A percentile compares a stretch with the other conserved stretches of the same genome.
These are phyloP conservation scores for Branchinecta sandiegonensis DNA, from an alignment of 2,888 invertebrate genomes.

Conservation along the genomic window DNA sequence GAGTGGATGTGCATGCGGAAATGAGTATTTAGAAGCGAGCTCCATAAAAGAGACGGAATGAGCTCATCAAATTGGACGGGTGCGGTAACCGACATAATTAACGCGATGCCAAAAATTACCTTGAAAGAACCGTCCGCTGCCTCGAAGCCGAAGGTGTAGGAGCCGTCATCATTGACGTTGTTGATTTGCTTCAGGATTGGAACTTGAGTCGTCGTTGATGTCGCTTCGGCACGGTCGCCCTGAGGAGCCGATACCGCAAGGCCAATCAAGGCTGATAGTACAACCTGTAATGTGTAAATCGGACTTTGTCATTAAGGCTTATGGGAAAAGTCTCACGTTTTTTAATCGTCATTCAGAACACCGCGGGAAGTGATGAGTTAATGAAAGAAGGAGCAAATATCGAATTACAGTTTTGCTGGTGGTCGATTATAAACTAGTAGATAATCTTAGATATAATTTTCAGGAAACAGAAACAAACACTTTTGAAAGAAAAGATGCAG, in stretches of 20 bases:
- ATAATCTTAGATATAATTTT: not conserved
- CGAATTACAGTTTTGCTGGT: no score
- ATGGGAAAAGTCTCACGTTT: no score
- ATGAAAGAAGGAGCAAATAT: no score
- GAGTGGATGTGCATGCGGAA: no score
- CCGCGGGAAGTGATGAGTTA: no score
- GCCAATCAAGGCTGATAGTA: conserved; percentile 18
- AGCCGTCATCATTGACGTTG: conserved; percentile 63
- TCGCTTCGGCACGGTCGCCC: conserved; percentile 3
- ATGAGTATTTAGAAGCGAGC: no score
- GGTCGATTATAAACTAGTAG: not conserved
- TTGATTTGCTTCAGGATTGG: conserved; percentile 65
- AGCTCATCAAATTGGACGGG: no score
- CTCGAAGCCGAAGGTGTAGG: conserved; percentile 55
- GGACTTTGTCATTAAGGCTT: no score
- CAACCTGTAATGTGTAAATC: not conserved
- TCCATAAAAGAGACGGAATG: no score
- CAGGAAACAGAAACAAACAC: not conserved
- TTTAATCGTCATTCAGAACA: no score
- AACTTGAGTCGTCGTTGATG: conserved; percentile 21
- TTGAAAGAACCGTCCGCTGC: conserved; percentile 72
- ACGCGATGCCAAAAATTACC: conserved; percentile 32
- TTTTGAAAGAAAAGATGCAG: not conserved
- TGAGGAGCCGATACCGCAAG: conserved; percentile 18
- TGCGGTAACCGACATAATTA: no score